Evolutionary conservation across 2,888 invertebrate genomes (phyloP).

Genomic region (Melipona beecheii): DNA sequence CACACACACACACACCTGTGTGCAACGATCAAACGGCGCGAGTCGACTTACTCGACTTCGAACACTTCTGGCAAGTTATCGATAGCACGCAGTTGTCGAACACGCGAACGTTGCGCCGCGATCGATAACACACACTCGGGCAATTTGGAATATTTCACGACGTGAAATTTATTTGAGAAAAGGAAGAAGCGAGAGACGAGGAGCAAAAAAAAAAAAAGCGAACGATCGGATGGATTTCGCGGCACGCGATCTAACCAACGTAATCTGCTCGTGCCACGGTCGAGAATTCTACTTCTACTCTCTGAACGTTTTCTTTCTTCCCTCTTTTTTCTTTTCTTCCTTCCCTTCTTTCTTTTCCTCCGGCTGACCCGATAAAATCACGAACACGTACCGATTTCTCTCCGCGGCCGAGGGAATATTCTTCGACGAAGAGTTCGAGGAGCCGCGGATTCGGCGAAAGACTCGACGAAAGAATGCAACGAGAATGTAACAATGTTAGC

Average conservation of each 20-base stretch:
- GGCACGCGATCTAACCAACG: constrained; percentile 38
- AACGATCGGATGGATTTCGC: constrained; percentile 41
- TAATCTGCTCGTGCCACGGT: constrained; percentile 2
- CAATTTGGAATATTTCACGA: constrained; percentile 26
- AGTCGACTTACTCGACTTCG: background rate
- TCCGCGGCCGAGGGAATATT: constrained; percentile 46
- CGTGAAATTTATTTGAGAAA: background rate
- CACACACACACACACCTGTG: no score
- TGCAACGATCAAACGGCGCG: constrained; percentile 6
- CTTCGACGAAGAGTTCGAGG: constrained; percentile 66
- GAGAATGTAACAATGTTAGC: constrained; percentile 72
- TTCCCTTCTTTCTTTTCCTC: constrained; percentile 24
- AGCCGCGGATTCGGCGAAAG: constrained; percentile 67
- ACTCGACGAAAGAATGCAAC: constrained; percentile 66
- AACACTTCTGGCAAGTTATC: constrained; percentile 8
- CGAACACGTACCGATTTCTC: constrained; percentile 65
- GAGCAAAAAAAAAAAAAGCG: background rate
- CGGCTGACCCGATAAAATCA: constrained; percentile 57
- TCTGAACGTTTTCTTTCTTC: constrained; percentile 31
- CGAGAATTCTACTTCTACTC: constrained; percentile 41
- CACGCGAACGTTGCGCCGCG: constrained; percentile 11
- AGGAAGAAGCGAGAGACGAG: background rate
- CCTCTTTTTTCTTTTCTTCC: constrained; percentile 16
- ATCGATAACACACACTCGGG: constrained; percentile 33
- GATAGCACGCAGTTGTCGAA: constrained; percentile 36